These are phyloP conservation scores for Hippasteria phrygiana DNA, from an alignment of 53 echinoderm and acorn worm species.

Conservation along the genomic window DNA sequence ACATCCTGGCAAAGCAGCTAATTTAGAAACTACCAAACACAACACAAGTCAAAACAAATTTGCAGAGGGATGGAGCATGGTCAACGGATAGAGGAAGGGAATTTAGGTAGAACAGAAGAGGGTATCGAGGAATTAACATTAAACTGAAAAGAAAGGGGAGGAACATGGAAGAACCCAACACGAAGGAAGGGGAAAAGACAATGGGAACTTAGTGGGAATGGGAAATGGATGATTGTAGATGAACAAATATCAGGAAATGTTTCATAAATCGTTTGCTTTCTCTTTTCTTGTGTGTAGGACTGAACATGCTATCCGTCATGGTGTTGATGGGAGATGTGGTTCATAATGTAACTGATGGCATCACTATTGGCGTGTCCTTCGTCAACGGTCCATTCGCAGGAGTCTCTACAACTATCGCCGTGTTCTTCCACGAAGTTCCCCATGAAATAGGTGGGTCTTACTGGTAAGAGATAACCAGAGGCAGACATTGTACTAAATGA, in stretches of 20 bases:
- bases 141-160: too few species aligned
- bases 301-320: slow-evolving; percentile 76
- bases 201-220: too few species aligned
- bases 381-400: slow-evolving; percentile 76
- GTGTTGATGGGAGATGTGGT: slow-evolving; percentile 82
- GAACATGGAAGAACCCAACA: too few species aligned
- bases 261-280: neutral
- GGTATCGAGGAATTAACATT: too few species aligned
- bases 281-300: slow-evolving; percentile 37
- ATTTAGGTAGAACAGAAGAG: too few species aligned
- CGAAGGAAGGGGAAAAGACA: too few species aligned
- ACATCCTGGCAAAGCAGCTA: too few species aligned
- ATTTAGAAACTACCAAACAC: too few species aligned
- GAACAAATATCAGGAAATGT: slow-evolving; percentile 1
- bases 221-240: too few species aligned
- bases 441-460: slow-evolving; percentile 83
- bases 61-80: too few species aligned
- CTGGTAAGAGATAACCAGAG: neutral
- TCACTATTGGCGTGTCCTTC: slow-evolving; percentile 91
- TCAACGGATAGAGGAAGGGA: too few species aligned
- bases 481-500: neutral
- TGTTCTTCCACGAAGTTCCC: slow-evolving; percentile 92
- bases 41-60: too few species aligned
- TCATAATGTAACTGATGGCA: slow-evolving; percentile 88
- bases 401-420: slow-evolving; percentile 82